A percentile compares a stretch with the other conserved stretches of the same genome.
phyloP scores from a whole-genome alignment of 2,888 invertebrate species.

The Pomacea canaliculata region DNA sequence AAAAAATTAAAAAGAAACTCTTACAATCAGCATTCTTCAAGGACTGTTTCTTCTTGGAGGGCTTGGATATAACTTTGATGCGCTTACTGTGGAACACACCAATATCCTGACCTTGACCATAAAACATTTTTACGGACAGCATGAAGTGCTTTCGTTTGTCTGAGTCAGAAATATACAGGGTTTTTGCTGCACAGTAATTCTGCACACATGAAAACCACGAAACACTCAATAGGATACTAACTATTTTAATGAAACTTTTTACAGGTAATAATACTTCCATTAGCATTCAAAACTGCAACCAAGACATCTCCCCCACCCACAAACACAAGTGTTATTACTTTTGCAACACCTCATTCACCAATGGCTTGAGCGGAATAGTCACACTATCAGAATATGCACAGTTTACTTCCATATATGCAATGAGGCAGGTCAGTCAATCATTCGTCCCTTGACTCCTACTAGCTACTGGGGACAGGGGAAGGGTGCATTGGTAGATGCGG shows the following conservation, averaged over 20 bases:
- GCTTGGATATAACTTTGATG: slow-evolving; percentile 99
- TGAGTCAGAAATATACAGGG: slow-evolving; percentile 97
- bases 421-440: no score
- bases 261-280: no score
- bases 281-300: no score
- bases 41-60: slow-evolving; percentile 99
- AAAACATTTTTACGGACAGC: slow-evolving; percentile 99
- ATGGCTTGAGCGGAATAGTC: no score
- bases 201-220: slow-evolving; percentile 49
- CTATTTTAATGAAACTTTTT: no score
- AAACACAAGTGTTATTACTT: not conserved
- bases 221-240: not conserved
- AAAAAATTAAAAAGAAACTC: slow-evolving; percentile 47
- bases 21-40: slow-evolving; percentile 95
- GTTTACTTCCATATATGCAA: no score
- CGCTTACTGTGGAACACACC: slow-evolving; percentile 98
- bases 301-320: not conserved
- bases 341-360: no score
- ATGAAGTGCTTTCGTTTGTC: slow-evolving; percentile 99
- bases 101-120: slow-evolving; percentile 97
- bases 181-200: slow-evolving; percentile 99
- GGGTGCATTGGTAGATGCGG: no score
- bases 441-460: no score
- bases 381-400: no score
- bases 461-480: no score